These are phyloP conservation scores for Lerema accius DNA, from an alignment of 1,140 invertebrate genomes.

Conservation along the genomic window DNA sequence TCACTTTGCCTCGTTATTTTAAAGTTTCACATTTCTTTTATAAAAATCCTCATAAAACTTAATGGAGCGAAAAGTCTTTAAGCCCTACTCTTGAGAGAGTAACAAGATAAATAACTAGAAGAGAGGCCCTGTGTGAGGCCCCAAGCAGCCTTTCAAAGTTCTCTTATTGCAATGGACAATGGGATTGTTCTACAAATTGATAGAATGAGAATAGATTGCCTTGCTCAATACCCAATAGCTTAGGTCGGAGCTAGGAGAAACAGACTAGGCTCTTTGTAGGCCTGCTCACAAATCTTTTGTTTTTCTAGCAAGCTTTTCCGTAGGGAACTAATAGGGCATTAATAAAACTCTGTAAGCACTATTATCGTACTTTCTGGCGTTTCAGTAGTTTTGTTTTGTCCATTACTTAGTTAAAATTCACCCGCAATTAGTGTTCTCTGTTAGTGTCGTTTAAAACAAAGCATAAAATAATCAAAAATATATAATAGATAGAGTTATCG, in stretches of 20 bases:
- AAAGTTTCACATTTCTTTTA: constrained; percentile 18
- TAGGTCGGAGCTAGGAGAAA: background rate
- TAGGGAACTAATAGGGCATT: background rate
- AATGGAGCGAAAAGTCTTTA: constrained; percentile 8
- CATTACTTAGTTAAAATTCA: too few relatives aligned
- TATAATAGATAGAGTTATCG: too few relatives aligned
- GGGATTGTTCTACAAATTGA: constrained; percentile 7
- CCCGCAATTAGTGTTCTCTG: too few relatives aligned
- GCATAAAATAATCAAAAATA: too few relatives aligned
- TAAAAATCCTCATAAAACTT: constrained; percentile 21
- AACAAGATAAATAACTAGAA: constrained; percentile 15
- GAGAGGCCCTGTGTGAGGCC: constrained; percentile 8
- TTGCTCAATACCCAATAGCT: constrained; percentile 21
- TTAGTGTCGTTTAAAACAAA: too few relatives aligned
- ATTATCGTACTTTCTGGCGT: too few relatives aligned
- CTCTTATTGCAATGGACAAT: constrained; percentile 15
- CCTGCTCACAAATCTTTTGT: background rate
- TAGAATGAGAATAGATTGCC: constrained; percentile 22
- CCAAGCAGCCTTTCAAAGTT: constrained; percentile 11
- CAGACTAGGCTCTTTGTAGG: constrained; percentile 9
- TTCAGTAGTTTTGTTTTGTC: too few relatives aligned
- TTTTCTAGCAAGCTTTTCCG: background rate
- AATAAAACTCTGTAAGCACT: too few relatives aligned
- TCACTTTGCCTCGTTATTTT: constrained; percentile 19
- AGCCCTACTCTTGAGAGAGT: constrained; percentile 1